Evolutionary conservation across 2,113 vertebrate species (phyloP), one percentile per base, ranked within the genome.

Genomic region (Regulus satrapa): DNA sequence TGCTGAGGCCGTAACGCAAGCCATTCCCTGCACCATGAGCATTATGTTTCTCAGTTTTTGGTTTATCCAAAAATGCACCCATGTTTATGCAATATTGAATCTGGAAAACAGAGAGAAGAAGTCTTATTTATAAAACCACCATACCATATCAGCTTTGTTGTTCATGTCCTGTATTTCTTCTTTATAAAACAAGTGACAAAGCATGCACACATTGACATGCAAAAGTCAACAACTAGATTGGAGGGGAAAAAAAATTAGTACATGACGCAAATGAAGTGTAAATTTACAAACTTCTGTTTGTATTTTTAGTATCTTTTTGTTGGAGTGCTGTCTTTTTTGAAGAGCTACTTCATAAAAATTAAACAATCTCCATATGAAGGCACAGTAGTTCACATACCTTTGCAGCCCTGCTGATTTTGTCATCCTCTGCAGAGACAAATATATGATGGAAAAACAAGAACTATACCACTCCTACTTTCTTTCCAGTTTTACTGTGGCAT

Each of bases 51-150:
- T 99, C 99, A 19, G 99, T 99, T 98, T 99, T 99, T 98, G 99
- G 99, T 97, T 99, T 99, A 98, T 99, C 99, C 98, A 99, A 98
- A 98, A 99, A 99, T 83, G 99, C 99, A 98, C 99, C 99, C 99
- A 99, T 99, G 97, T 98, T 99, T 98, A 98, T 98, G 98, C 97
- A 98, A 92, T 98, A 97, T 93, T 96, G 91, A 94, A 97, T 97
- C 98, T 99, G 97, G 77, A 97, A 97, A 95, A 94, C 86, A 97
- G 61, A 89, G 45, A 94, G 71, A 95, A 74, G 79, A 38, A 96
- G 46, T 86, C 88, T 96, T 88, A 88, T 56, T 90, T 83, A 90
- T 77, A 59, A 92, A 85, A 10, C 58, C 58, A 85, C 14, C 38
- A 55, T 18, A 38, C 32, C 51, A 52, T 7, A 5, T 7, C 66